Base-by-base conservation (phyloP, 1,140 invertebrate species). In the Drosophila aff. region DNA sequence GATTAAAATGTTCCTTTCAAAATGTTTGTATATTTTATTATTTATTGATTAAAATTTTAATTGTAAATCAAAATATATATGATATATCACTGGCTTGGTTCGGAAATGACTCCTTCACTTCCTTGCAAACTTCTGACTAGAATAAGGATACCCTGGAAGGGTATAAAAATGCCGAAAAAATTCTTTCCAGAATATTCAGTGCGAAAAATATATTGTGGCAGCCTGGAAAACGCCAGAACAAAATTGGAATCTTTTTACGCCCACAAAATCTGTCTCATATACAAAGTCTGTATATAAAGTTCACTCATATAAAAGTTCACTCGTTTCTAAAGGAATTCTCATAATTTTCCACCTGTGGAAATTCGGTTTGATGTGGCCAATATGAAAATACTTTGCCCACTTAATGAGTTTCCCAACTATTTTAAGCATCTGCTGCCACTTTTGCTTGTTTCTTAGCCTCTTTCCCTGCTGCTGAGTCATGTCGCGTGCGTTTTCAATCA, bases 341-440 rank as follows among this genome's bases (percentile, higher is more conserved):
- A 74, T 63, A 63, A 66, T 59, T 76, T 78, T 82, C 76, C 72
- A 86, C 76, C 82, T 86, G 83, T 87, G 66, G 61, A 58, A 71
- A 82, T 62, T 59, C 47, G 21, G 76, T 73, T 87, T 81, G 81
- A 83, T 69, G 59, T 40, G 62, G 49, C 75, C 47, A 43, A 47
- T 72, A 81, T 79, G 65, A 81, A 81, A 77, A 85, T 79, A 79
- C 65, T 79, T 85, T 72, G 40, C 38, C 68, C 65, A 62, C 64
- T 61, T 78, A 86, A 89, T 87, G 83, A 87, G 68, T 83, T 89
- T 76, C 23, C 18, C 23, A 81, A 81, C 69, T 87, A 87, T 87
- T 87, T 87, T 72, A 26, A 72, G 84, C 65, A 83, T 65, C 63
- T 55, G 26, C 26, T 31, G 64, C 52, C 66, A 69, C 50, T 69